Evolutionary conservation across 2,888 invertebrate genomes (phyloP), one percentile per base, ranked within the genome.

Genomic region (Plebejus anna): DNA sequence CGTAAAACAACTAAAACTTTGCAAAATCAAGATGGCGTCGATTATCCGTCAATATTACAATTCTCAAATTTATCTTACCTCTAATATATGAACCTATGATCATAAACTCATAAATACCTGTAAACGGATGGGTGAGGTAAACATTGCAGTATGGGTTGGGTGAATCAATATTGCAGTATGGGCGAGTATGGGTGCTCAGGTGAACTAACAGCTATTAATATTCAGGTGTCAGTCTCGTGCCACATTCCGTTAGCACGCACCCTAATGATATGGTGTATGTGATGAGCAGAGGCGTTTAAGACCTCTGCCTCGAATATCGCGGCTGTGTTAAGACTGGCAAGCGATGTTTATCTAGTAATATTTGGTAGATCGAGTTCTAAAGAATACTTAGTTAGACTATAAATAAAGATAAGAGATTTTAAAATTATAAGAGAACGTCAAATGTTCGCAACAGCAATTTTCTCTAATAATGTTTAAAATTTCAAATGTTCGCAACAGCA

Each of bases 221-320:
- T 78, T 77, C 77, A 75, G 78, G 77, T 78, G 75, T 75, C 70
- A 76, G 70, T 76, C 76, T 78, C 75, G 55, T 76, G 66, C 76
- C 76, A 78, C 77, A 77, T 76, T 76, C 76, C 76, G 70, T 16
- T 42, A 51, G 16, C 51, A 59, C 72, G 38, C 78, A 73, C 73
- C 76, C 70, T 55, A 0, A 7, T 55, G 55, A 4, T 51, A 2
- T 72, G 72, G 72, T 16, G 42, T 61, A 72, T 51, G 72, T 5
- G 9, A 51, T 5, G 42, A 72, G 72, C 11, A 38, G 38, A 2
- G 6, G 38, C 70, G 38, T 22, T 38, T 16, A 16, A 11, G 5
- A 70, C 55, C 55, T 55, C 0, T 51, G 13, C 51, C 13, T 13
- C 13, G 51, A 51, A 13, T 51, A 51, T 51, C 13, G 13, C 51